phyloP scores from a whole-genome alignment of 2,888 invertebrate genomes.

The Troilus luridus region DNA sequence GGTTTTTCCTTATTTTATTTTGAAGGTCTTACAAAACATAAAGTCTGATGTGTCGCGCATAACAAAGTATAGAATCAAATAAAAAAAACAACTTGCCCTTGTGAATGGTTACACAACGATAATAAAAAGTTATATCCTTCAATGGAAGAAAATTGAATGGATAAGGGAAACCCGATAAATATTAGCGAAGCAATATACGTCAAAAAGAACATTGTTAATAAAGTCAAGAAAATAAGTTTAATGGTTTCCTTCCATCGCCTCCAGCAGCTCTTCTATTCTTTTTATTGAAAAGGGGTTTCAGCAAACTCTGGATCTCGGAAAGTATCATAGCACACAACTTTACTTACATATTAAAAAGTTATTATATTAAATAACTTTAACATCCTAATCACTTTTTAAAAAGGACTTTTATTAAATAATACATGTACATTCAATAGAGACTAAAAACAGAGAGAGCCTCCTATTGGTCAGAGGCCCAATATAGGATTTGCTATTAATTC shows the following conservation, averaged over 20 bases:
- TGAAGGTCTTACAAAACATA: no score
- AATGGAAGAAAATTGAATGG: constrained; percentile 1
- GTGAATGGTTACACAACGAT: neutral
- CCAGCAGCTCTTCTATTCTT: neutral
- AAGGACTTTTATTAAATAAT: no score
- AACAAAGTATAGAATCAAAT: no score
- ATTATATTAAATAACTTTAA: no score
- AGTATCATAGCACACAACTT: neutral
- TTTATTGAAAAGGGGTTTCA: constrained; percentile 38
- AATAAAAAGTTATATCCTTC: neutral
- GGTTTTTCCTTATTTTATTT: no score
- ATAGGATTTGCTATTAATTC: no score
- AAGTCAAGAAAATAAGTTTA: constrained; percentile 37
- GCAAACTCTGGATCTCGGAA: neutral
- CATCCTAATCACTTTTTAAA: no score
- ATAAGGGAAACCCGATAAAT: constrained; percentile 11
- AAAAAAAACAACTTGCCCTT: neutral
- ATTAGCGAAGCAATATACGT: constrained; percentile 8
- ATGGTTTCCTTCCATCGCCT: neutral
- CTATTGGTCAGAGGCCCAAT: no score
- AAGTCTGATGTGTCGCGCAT: no score
- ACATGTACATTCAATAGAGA: no score
- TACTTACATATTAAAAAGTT: neutral
- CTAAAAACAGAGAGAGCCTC: no score
- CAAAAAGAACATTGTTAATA: constrained; percentile 38